Evolutionary conservation across 2,888 invertebrate species (phyloP).

Genomic region (Tiliacea citrago): DNA sequence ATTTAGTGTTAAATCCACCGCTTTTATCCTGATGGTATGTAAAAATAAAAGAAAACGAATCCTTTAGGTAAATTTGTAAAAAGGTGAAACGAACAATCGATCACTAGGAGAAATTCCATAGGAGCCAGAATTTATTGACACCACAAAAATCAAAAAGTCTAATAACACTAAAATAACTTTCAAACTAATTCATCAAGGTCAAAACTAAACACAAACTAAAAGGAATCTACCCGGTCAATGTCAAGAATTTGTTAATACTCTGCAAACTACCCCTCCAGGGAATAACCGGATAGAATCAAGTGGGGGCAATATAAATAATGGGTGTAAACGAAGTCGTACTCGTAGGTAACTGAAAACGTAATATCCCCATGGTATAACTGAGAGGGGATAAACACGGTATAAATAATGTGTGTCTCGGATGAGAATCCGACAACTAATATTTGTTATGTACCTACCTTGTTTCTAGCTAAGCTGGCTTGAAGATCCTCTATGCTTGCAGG

Average conservation of each 20-base stretch:
- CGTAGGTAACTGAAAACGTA: slow-evolving; percentile 48
- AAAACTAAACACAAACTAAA: slow-evolving; percentile 19
- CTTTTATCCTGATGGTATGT: not conserved
- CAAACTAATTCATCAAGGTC: slow-evolving; percentile 32
- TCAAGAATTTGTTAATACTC: slow-evolving; percentile 23
- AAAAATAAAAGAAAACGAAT: not conserved
- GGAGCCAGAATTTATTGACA: slow-evolving; percentile 2
- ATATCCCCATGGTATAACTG: slow-evolving; percentile 22
- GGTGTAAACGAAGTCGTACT: slow-evolving; percentile 29
- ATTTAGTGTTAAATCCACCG: not conserved
- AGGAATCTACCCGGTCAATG: not conserved
- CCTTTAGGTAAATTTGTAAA: not conserved
- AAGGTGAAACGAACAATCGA: not conserved
- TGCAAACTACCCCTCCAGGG: slow-evolving; percentile 30
- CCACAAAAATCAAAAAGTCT: not conserved
- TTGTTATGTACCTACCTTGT: slow-evolving; percentile 23
- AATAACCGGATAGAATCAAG: slow-evolving; percentile 26
- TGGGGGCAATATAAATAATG: slow-evolving; percentile 47
- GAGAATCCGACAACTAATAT: slow-evolving; percentile 27
- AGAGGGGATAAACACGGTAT: slow-evolving; percentile 37
- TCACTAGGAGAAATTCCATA: not conserved
- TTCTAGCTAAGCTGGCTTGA: not conserved
- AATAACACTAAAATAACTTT: slow-evolving; percentile 5
- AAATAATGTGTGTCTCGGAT: slow-evolving; percentile 39
- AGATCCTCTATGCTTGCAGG: not conserved